These are phyloP conservation scores for Nemoura dubitans DNA, from an alignment of 2,888 invertebrate genomes.

Conservation along the genomic window DNA sequence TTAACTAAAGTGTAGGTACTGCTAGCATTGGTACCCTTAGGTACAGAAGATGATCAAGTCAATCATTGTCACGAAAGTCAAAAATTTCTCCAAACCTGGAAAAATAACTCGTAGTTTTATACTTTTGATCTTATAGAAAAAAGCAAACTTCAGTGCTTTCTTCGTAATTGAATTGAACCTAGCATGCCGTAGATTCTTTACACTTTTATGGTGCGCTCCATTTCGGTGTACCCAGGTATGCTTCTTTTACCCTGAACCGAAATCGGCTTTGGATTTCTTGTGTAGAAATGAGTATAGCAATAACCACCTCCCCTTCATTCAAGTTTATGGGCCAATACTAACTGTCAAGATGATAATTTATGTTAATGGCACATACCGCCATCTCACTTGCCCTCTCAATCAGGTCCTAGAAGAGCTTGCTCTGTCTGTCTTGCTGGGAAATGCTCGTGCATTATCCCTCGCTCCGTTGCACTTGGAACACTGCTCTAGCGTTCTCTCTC, in stretches of 20 bases:
- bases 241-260: neutral
- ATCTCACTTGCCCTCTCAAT: conserved; percentile 32
- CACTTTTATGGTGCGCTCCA: no score
- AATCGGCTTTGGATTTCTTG: neutral
- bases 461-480: neutral
- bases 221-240: neutral
- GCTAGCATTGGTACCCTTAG: no score
- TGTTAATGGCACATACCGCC: conserved; percentile 57
- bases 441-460: conserved; percentile 28
- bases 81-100: no score
- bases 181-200: no score
- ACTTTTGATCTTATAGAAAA: no score
- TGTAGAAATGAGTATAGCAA: conserved; percentile 25
- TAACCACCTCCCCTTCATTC: conserved; percentile 40
- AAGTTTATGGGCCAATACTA: conserved; percentile 53
- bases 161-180: no score
- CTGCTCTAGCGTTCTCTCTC: conserved; percentile 1
- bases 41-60: no score
- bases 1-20: no score
- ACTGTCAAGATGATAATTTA: conserved; percentile 71
- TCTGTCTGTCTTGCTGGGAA: conserved; percentile 43
- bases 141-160: no score
- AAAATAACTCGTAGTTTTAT: no score
- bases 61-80: no score
- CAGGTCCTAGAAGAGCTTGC: neutral